Evolutionary conservation across 2,113 vertebrate genomes (phyloP).

Genomic region (Petrocephalus zakoni): DNA sequence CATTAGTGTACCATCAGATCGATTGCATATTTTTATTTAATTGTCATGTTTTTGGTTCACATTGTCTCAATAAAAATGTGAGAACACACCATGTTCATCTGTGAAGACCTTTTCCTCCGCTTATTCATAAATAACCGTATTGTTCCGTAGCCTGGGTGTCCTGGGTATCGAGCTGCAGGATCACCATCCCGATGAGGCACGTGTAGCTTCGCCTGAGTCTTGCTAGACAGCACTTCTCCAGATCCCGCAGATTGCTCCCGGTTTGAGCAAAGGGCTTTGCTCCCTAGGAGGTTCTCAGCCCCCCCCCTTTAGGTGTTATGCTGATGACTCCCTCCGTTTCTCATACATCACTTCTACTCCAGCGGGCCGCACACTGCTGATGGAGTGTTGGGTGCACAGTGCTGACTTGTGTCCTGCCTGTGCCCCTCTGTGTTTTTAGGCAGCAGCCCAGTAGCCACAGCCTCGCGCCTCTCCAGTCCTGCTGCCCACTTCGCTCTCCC

Average conservation of each 20-base stretch:
- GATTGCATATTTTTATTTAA: slow-evolving; percentile 58
- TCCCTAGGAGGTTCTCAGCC: neutral
- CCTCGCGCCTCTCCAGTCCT: slow-evolving; percentile 33
- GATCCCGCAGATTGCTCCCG: neutral
- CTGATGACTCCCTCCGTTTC: slow-evolving; percentile 35
- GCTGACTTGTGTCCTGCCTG: slow-evolving; percentile 54
- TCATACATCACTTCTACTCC: slow-evolving; percentile 44
- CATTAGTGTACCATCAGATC: slow-evolving; percentile 49
- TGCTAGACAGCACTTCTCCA: neutral
- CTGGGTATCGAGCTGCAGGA: neutral
- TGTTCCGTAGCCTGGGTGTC: neutral
- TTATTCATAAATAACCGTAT: neutral
- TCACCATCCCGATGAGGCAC: neutral
- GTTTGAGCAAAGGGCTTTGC: neutral
- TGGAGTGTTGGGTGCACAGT: slow-evolving; percentile 47
- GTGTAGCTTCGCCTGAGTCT: neutral
- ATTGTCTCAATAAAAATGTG: slow-evolving; percentile 59
- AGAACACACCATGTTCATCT: slow-evolving; percentile 31
- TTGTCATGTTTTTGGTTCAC: slow-evolving; percentile 57
- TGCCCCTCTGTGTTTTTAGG: slow-evolving; percentile 62
- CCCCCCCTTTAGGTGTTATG: slow-evolving; percentile 31
- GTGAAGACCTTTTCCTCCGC: neutral
- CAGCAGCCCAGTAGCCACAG: slow-evolving; percentile 49
- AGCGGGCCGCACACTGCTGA: slow-evolving; percentile 45
- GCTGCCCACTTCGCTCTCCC: slow-evolving; percentile 44